Percentiles rank a stretch among this genome's conserved stretches.
Evolutionary conservation across 2,113 vertebrate species (phyloP).

Genomic region (Ophthalmolycus amberensis): DNA sequence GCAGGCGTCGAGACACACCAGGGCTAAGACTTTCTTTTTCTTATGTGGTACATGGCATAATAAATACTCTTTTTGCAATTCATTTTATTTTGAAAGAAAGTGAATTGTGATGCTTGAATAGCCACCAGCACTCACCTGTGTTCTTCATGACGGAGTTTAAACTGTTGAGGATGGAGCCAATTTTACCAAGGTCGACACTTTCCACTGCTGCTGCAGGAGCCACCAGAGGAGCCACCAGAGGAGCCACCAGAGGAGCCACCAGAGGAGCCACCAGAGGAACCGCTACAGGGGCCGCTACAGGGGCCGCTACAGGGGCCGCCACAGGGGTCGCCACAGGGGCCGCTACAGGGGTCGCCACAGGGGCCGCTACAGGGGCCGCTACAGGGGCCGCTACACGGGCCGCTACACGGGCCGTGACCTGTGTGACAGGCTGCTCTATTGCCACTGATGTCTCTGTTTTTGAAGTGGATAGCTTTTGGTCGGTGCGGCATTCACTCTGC

Average conservation of each 20-base stretch:
- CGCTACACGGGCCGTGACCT: conserved; percentile 18
- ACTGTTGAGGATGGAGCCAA: conserved; percentile 95
- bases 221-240: too few species aligned
- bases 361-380: background rate
- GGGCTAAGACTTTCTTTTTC: background rate
- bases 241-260: too few species aligned
- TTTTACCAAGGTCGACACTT: conserved; percentile 93
- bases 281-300: too few species aligned
- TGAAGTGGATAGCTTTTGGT: conserved; percentile 63
- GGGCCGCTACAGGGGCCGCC: background rate
- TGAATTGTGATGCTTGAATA: background rate
- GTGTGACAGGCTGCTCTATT: conserved; percentile 28
- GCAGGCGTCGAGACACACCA: background rate
- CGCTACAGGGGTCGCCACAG: background rate
- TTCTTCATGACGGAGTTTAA: conserved; percentile 92
- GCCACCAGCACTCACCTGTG: conserved; percentile 85
- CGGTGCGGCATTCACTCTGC: conserved; percentile 75
- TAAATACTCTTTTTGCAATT: background rate
- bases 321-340: background rate
- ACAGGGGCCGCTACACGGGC: background rate
- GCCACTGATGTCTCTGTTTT: conserved; percentile 41
- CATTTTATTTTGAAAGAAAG: background rate
- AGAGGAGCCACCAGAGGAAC: too few species aligned
- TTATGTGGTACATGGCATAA: background rate
- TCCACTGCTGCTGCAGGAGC: conserved; percentile 76